Evolutionary conservation across 2,113 vertebrate genomes (phyloP), one percentile per base, ranked within the genome.

Genomic region (Spea multiplicata): DNA sequence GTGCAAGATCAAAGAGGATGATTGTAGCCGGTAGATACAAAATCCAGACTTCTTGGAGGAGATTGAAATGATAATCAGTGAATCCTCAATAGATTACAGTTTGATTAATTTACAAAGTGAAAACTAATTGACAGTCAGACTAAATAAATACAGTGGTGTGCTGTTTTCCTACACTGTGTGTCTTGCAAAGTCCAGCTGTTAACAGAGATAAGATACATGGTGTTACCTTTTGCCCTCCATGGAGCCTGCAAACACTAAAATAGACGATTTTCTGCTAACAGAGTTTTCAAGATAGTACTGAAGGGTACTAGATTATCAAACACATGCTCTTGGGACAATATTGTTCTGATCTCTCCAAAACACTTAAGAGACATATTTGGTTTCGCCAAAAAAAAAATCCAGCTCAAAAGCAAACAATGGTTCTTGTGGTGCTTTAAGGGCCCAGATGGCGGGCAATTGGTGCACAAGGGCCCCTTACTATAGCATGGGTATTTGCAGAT

Each of bases 81-180:
- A 74, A 74, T 74, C 71, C 71, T 61, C 71, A 61, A 17, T 68
- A 80, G 71, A 80, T 68, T 80, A 67, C 64, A 44, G 46, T 73
- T 68, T 74, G 78, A 74, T 74, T 61, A 8, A 80, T 80, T 80
- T 80, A 80, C 78, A 80, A 80, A 80, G 71, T 80, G 52, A 74
- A 74, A 74, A 73, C 78, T 74, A 80, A 80, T 80, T 74, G 78
- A 74, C 78, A 80, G 78, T 73, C 78, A 80, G 78, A 80, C 78
- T 73, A 80, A 80, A 80, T 73, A 73, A 80, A 73, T 73, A 57
- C 50, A 66, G 69, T 17, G 50, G 61, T 55, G 70, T 55, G 17
- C 61, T 68, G 45, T 61, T 74, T 70, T 66, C 71, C 64, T 14
- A 80, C 65, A 79, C 70, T 59, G 10, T 59, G 77, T 49, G 77